These are phyloP conservation scores for Phenganax subtilis DNA, from an alignment of 92 coral and sea anemone species.

Conservation along the genomic window DNA sequence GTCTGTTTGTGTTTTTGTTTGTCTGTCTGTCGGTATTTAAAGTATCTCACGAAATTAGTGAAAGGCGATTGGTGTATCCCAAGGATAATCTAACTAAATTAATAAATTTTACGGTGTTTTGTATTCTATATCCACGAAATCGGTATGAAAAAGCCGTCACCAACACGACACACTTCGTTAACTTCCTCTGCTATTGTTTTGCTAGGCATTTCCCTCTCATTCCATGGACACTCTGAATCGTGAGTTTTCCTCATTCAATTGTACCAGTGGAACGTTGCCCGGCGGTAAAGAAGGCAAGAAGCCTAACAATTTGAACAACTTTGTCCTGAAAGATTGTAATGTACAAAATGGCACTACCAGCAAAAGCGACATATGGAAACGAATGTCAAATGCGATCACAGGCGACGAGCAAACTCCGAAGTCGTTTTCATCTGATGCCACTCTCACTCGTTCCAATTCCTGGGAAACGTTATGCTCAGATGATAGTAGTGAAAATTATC, in stretches of 20 bases:
- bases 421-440: not conserved
- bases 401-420: conserved; percentile 13
- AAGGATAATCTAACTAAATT: no score
- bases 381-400: conserved; percentile 10
- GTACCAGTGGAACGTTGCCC: conserved; percentile 28
- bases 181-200: not conserved
- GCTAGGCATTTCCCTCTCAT: conserved; percentile 22
- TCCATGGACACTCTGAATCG: conserved; percentile 41
- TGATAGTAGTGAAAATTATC: conserved; percentile 16
- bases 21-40: no score
- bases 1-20: no score
- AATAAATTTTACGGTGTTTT: no score
- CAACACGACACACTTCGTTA: not conserved
- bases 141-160: not conserved
- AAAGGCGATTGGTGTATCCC: no score
- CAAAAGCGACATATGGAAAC: conserved; percentile 32
- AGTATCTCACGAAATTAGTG: no score
- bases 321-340: conserved; percentile 27
- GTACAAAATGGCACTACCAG: conserved; percentile 5
- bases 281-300: not conserved
- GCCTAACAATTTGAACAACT: conserved; percentile 31
- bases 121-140: no score
- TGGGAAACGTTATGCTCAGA: conserved; percentile 30
- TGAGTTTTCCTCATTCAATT: conserved; percentile 36
- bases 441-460: conserved; percentile 8